phyloP scores from a whole-genome alignment of 2,113 vertebrate genomes.

The Galbula dea region DNA sequence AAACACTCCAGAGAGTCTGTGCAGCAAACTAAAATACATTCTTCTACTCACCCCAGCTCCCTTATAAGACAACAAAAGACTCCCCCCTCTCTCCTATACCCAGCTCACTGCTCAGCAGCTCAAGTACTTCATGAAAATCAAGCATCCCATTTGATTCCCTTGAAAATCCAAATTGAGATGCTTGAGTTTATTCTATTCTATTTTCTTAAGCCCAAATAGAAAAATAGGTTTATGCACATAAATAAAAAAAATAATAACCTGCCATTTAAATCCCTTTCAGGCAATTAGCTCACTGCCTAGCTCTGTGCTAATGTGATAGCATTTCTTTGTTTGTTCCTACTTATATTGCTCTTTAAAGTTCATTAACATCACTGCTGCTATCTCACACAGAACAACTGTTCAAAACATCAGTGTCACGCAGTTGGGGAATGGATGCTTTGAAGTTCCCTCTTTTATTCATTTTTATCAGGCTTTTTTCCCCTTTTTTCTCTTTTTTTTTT shows the following conservation, averaged over 20 bases:
- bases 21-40: neutral
- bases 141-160: neutral
- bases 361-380: conserved; percentile 62
- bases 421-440: conserved; percentile 53
- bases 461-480: neutral
- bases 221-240: conserved; percentile 18
- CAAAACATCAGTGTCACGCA: conserved; percentile 63
- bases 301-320: conserved; percentile 25
- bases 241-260: conserved; percentile 50
- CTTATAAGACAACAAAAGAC: neutral
- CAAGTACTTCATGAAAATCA: conserved; percentile 33
- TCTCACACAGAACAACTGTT: conserved; percentile 63
- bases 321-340: conserved; percentile 55
- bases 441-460: conserved; percentile 56
- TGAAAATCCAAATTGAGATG: conserved; percentile 14
- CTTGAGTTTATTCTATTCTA: neutral
- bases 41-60: neutral
- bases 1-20: conserved; percentile 6
- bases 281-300: conserved; percentile 53
- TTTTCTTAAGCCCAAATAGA: neutral
- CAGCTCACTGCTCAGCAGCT: neutral
- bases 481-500: neutral
- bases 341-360: conserved; percentile 63
- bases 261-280: conserved; percentile 42
- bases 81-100: neutral